These are phyloP conservation scores for Papilio helenus DNA, from an alignment of 1,140 invertebrate genomes.

Conservation along the genomic window DNA sequence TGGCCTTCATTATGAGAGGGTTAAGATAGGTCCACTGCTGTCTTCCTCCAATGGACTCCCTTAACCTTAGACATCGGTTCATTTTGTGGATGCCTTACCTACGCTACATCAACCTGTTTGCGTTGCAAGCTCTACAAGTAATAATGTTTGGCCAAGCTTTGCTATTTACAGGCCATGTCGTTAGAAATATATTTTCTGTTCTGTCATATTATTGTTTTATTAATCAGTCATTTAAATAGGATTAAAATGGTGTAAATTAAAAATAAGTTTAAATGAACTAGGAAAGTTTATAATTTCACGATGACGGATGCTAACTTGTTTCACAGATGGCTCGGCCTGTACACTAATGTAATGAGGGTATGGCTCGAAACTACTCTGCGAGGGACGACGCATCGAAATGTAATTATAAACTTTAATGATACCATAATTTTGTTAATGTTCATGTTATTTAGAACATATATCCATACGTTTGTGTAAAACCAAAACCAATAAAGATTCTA, in stretches of 20 bases:
- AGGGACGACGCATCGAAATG: slow-evolving; percentile 16
- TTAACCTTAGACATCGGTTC: neutral
- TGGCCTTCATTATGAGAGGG: too few relatives aligned
- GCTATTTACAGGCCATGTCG: neutral
- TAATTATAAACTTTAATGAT: slow-evolving; percentile 6
- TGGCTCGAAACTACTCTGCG: neutral
- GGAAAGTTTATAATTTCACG: neutral
- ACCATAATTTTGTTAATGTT: neutral
- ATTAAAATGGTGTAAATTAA: neutral
- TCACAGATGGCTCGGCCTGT: slow-evolving; percentile 6
- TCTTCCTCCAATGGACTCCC: neutral
- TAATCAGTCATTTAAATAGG: neutral
- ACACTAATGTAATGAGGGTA: slow-evolving; percentile 8
- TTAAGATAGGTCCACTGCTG: neutral
- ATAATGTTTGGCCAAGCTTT: neutral
- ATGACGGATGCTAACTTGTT: neutral
- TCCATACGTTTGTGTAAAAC: neutral
- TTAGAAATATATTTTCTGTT: neutral
- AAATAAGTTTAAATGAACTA: neutral
- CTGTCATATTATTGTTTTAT: neutral
- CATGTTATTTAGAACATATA: neutral
- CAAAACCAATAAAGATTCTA: too few relatives aligned
- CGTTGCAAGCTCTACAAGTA: too few relatives aligned
- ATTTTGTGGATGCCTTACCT: neutral
- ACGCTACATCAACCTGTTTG: neutral